Evolutionary conservation across 1,140 invertebrate species (phyloP).

Genomic region (Sminthurinus signatus): DNA sequence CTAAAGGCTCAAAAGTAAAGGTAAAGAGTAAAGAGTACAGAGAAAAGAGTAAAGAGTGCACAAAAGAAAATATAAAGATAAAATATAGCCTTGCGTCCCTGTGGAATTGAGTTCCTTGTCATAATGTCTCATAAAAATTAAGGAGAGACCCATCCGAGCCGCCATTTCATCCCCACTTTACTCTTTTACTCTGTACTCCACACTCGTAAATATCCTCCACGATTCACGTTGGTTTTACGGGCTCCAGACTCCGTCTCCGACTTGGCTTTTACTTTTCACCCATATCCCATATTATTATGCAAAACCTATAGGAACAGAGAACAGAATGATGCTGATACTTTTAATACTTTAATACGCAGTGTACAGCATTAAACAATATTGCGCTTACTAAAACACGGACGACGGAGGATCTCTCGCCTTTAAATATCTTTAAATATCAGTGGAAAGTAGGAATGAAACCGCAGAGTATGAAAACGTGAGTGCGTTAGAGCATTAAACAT

Average conservation of each 20-base stretch:
- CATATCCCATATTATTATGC: neutral
- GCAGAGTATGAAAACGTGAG: neutral
- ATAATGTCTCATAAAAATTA: constrained; percentile 17
- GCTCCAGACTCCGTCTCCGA: neutral
- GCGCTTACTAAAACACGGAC: neutral
- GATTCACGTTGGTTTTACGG: constrained; percentile 8
- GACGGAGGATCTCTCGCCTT: neutral
- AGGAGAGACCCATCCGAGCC: constrained; percentile 3
- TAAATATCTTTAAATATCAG: neutral
- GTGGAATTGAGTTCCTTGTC: constrained; percentile 5
- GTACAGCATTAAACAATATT: neutral
- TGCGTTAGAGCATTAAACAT: too few relatives aligned
- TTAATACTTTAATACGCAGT: too few relatives aligned
- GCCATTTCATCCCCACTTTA: constrained; percentile 1
- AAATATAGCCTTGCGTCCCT: neutral
- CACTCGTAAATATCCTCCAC: constrained; percentile 3
- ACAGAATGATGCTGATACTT: too few relatives aligned
- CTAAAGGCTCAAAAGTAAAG: too few relatives aligned
- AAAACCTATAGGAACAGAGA: too few relatives aligned
- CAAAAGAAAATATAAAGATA: too few relatives aligned
- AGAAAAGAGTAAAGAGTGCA: too few relatives aligned
- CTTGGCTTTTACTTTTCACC: neutral
- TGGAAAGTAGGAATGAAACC: neutral
- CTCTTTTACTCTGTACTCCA: too few relatives aligned
- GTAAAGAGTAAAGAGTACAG: too few relatives aligned